Percentiles rank a stretch among this genome's conserved stretches.
Conservation (phyloP, 2,797 vertebrate genomes). For the Centroberyx gerrardi region DNA sequence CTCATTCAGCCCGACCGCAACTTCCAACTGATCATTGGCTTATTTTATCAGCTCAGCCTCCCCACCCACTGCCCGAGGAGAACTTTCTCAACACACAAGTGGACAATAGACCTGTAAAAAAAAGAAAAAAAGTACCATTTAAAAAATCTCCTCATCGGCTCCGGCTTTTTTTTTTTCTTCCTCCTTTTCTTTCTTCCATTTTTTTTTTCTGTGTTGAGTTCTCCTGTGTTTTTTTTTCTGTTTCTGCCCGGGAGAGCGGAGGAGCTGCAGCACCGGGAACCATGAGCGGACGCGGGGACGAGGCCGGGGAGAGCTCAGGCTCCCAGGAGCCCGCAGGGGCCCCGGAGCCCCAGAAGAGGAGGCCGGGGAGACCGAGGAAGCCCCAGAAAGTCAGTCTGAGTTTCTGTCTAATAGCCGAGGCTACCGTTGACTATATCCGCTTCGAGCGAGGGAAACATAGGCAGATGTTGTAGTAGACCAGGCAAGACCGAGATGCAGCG, state of each 20-base stretch:
- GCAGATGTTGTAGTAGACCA: neutral
- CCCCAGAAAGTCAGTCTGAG: conserved; percentile 91
- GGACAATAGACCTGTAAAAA: conserved; percentile 46
- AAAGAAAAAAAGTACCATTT: conserved; percentile 28
- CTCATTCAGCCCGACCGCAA: conserved; percentile 69
- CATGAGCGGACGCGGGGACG: conserved; percentile 94
- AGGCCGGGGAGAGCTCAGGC: conserved; percentile 91
- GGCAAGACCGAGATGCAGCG: neutral
- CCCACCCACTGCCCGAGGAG: conserved; percentile 51
- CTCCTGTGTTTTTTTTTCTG: conserved; percentile 10
- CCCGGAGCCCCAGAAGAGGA: conserved; percentile 91
- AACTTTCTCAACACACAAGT: conserved; percentile 48
- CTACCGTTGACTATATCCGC: neutral
- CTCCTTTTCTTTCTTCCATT: conserved; percentile 24
- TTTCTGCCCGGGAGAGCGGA: conserved; percentile 29
- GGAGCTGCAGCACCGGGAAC: conserved; percentile 78
- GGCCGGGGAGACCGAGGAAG: conserved; percentile 95
- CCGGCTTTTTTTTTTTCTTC: conserved; percentile 36
- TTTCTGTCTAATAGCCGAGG: neutral
- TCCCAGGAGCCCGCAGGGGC: conserved; percentile 82
- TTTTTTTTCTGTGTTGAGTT: conserved; percentile 19
- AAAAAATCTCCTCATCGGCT: conserved; percentile 38
- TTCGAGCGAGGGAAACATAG: neutral
- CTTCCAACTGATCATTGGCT: conserved; percentile 68
- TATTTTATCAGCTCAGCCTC: conserved; percentile 62